Evolutionary conservation across 2,888 invertebrate species (phyloP).

Genomic region (Lasius fuliginosus): DNA sequence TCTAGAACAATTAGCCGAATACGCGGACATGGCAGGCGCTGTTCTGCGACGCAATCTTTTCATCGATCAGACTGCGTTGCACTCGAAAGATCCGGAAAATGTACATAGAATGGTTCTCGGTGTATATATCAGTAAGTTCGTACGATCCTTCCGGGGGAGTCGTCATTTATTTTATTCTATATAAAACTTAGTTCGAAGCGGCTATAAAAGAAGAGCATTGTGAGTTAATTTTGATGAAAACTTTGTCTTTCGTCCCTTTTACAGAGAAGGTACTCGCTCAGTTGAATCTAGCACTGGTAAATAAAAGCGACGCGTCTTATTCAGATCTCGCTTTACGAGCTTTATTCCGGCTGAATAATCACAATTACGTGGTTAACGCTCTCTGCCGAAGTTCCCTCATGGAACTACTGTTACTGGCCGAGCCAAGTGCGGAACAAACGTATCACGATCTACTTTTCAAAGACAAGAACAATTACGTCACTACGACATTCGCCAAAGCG

Average conservation of each 20-base stretch:
- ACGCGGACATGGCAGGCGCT: constrained; percentile 91
- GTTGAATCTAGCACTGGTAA: constrained; percentile 95
- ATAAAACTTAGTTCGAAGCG: not conserved
- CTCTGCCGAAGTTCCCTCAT: constrained; percentile 94
- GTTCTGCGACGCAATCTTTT: constrained; percentile 87
- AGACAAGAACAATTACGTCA: constrained; percentile 82
- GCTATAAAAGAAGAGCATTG: constrained; percentile 8
- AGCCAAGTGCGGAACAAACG: constrained; percentile 94
- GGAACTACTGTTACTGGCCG: constrained; percentile 93
- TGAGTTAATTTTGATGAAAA: constrained; percentile 18
- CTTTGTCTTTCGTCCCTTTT: constrained; percentile 68
- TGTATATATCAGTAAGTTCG: constrained; percentile 92
- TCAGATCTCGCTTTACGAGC: constrained; percentile 94
- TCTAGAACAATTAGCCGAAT: constrained; percentile 94
- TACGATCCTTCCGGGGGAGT: constrained; percentile 13
- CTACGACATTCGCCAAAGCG: constrained; percentile 83
- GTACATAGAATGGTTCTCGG: constrained; percentile 91
- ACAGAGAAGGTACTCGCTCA: constrained; percentile 96
- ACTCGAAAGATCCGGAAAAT: constrained; percentile 87
- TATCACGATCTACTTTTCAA: constrained; percentile 91
- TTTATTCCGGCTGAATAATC: constrained; percentile 97
- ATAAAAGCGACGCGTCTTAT: constrained; percentile 95
- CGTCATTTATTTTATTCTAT: not conserved
- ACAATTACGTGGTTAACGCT: constrained; percentile 97
- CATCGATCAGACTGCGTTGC: constrained; percentile 87